These are phyloP conservation scores for Protosalanx chinensis DNA, from an alignment of 2,797 vertebrate species.

Conservation along the genomic window DNA sequence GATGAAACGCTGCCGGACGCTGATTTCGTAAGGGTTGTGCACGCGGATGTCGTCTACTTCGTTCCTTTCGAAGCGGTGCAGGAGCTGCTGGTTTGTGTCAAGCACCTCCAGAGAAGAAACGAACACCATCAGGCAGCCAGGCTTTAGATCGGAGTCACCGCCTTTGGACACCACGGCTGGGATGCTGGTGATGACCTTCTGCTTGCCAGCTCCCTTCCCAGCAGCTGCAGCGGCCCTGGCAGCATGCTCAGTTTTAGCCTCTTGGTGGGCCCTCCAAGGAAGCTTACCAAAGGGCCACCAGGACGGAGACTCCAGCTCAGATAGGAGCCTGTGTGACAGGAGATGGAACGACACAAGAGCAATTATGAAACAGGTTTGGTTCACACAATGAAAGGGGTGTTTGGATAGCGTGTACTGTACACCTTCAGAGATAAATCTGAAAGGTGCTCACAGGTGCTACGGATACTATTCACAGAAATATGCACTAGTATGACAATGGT, in stretches of 20 bases:
- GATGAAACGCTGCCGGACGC: slow-evolving; percentile 85
- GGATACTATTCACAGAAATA: background rate
- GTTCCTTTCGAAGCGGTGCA: slow-evolving; percentile 80
- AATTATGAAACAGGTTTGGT: background rate
- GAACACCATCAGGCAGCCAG: slow-evolving; percentile 78
- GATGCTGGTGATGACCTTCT: slow-evolving; percentile 75
- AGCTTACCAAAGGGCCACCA: slow-evolving; percentile 94
- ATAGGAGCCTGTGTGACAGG: slow-evolving; percentile 77
- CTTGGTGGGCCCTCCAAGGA: slow-evolving; percentile 77
- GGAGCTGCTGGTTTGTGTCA: slow-evolving; percentile 69
- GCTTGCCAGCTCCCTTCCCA: slow-evolving; percentile 54
- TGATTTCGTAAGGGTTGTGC: slow-evolving; percentile 84
- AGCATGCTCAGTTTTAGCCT: slow-evolving; percentile 65
- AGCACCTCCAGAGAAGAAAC: slow-evolving; percentile 83
- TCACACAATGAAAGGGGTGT: too few species aligned
- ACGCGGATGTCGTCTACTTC: slow-evolving; percentile 88
- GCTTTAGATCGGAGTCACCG: slow-evolving; percentile 72
- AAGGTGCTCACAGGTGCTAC: background rate
- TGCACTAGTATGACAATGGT: background rate
- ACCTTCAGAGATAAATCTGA: too few species aligned
- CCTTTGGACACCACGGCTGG: slow-evolving; percentile 81
- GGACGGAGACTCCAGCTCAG: slow-evolving; percentile 85
- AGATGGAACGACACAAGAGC: slow-evolving; percentile 24
- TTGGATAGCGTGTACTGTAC: too few species aligned
- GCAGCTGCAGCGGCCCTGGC: slow-evolving; percentile 58